These are phyloP conservation scores for Dasyprocta punctata DNA, from an alignment of 2,113 vertebrate genomes.

Conservation along the genomic window DNA sequence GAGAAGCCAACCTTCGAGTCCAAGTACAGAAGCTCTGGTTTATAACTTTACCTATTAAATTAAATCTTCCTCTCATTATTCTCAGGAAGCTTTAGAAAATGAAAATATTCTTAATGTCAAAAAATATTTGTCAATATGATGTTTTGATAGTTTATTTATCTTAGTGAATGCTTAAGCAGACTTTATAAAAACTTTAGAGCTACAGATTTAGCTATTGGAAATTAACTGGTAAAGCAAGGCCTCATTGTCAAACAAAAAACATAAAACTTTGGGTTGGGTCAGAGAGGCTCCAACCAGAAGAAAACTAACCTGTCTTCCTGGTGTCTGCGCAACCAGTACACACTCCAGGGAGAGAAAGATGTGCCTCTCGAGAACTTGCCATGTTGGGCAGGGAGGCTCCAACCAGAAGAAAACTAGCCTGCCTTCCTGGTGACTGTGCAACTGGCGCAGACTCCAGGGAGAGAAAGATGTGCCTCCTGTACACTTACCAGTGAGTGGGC, in stretches of 20 bases:
- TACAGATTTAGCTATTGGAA: not conserved
- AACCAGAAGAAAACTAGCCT: too few relatives aligned
- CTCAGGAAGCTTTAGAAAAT: not conserved
- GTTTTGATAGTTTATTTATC: conserved; percentile 12
- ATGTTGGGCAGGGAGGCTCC: too few relatives aligned
- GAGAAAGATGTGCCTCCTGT: too few relatives aligned
- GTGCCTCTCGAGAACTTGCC: too few relatives aligned
- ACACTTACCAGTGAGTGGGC: too few relatives aligned
- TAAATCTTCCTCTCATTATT: not conserved
- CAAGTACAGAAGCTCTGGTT: not conserved
- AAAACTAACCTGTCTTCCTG: too few relatives aligned
- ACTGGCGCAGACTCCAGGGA: too few relatives aligned
- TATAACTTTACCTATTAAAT: not conserved
- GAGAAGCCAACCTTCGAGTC: not conserved
- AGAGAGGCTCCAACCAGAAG: too few relatives aligned
- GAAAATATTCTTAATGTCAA: conserved; percentile 1
- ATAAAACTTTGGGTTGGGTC: not conserved
- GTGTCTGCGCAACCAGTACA: too few relatives aligned
- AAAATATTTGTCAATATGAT: not conserved
- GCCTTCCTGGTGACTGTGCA: too few relatives aligned
- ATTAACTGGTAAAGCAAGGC: not conserved
- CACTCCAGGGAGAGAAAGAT: too few relatives aligned
- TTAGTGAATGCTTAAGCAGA: not conserved
- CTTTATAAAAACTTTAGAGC: not conserved
- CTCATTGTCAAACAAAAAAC: not conserved